Evolutionary conservation across 2,888 invertebrate genomes (phyloP).

Genomic region (Branchellion lobata): DNA sequence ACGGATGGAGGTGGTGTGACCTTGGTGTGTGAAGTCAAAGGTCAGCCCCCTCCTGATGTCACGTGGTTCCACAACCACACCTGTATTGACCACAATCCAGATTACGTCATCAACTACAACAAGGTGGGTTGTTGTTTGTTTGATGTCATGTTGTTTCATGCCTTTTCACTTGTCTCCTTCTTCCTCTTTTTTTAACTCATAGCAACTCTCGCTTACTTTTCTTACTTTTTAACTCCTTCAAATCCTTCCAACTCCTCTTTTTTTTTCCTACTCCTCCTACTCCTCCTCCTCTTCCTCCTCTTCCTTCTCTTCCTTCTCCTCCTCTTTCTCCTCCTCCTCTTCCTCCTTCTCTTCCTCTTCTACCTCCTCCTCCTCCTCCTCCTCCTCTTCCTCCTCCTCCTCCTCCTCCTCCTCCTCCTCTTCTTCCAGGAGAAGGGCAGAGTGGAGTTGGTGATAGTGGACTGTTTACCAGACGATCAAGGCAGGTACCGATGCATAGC

Average conservation of each 20-base stretch:
- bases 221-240: neutral
- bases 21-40: slow-evolving; percentile 58
- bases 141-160: slow-evolving; percentile 62
- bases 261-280: no score
- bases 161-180: no score
- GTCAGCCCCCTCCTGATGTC: slow-evolving; percentile 58
- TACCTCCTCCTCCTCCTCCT: no score
- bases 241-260: neutral
- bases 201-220: no score
- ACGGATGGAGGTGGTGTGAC: slow-evolving; percentile 59
- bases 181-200: no score
- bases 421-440: slow-evolving; percentile 59
- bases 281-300: no score
- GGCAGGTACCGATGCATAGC: slow-evolving; percentile 72
- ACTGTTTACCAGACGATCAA: slow-evolving; percentile 62
- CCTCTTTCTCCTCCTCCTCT: no score
- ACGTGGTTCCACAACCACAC: slow-evolving; percentile 62
- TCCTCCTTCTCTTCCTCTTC: no score
- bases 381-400: no score
- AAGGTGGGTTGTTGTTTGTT: slow-evolving; percentile 59
- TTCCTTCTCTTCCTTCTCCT: no score
- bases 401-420: no score
- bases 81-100: slow-evolving; percentile 61
- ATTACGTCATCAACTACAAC: slow-evolving; percentile 61
- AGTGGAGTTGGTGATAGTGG: slow-evolving; percentile 60